A percentile compares a stretch with the other conserved stretches of the same genome.
These are phyloP conservation scores for Scelioninae gen. 1 DNA, from an alignment of 2,888 invertebrate genomes.

Conservation along the genomic window DNA sequence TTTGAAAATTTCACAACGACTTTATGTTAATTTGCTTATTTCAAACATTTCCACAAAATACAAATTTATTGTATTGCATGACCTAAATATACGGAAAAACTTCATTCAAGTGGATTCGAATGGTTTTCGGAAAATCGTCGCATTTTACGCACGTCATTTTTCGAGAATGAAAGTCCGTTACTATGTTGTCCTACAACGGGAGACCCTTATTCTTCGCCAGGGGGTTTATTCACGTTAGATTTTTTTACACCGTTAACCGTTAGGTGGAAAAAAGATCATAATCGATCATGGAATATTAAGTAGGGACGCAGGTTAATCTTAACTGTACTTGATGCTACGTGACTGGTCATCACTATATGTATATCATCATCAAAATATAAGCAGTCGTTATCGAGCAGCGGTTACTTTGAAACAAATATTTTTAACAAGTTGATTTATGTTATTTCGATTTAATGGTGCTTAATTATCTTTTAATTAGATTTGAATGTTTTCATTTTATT, in stretches of 20 bases:
- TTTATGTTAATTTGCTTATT: no score
- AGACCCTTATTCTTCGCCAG: not conserved
- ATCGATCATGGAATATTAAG: slow-evolving; percentile 59
- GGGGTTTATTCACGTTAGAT: slow-evolving; percentile 36
- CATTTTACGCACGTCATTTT: slow-evolving; percentile 42
- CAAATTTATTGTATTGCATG: no score
- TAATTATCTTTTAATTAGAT: not conserved
- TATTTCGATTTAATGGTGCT: slow-evolving; percentile 12
- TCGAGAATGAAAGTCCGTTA: slow-evolving; percentile 32
- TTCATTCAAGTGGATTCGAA: slow-evolving; percentile 4
- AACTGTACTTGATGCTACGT: slow-evolving; percentile 59
- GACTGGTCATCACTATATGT: slow-evolving; percentile 45
- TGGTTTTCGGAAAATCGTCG: slow-evolving; percentile 50
- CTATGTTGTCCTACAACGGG: slow-evolving; percentile 17
- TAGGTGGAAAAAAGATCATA: slow-evolving; percentile 44
- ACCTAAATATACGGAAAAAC: no score
- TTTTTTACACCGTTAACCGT: slow-evolving; percentile 56
- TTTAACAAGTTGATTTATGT: slow-evolving; percentile 29
- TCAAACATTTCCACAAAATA: no score
- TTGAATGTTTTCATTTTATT: not conserved
- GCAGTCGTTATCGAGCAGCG: not conserved
- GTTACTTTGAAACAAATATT: slow-evolving; percentile 26
- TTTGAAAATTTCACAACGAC: no score
- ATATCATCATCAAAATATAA: slow-evolving; percentile 38
- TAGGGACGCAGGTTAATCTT: slow-evolving; percentile 41